Base-by-base conservation (phyloP, 2,113 vertebrate species). In the Edolisoma coerulescens region DNA sequence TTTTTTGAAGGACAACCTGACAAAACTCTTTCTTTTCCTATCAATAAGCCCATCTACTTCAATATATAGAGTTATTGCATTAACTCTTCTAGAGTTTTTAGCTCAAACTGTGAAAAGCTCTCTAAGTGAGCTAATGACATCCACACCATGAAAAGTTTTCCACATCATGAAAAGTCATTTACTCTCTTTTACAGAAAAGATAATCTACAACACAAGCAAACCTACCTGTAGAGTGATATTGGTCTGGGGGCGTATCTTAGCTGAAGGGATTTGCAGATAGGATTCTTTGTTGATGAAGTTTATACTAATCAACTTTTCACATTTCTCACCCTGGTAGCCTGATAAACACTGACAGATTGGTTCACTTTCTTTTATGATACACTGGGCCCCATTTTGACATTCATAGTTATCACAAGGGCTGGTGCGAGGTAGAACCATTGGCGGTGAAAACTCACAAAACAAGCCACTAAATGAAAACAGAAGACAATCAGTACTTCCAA, bases 221-320 rank as follows among this genome's bases (percentile, higher is more conserved):
- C 97, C 94, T 97, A 99, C 99, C 99, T 99, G 99, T 16, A 99
- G 97, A 53, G 99, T 99, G 95, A 99, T 99, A 97, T 99, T 99
- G 24, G 99, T 99, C 81, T 99, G 98, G 4, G 99, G 98, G 3
- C 89, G 98, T 65, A 99, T 97, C 76, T 99, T 98, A 74, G 98
- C 97, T 24, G 99, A 98, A 74, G 99, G 99, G 70, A 99, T 99
- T 86, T 99, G 99, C 70, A 99, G 97, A 93, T 99, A 99, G 4
- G 99, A 99, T 91, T 99, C 98, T 84, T 99, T 99, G 97, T 98
- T 99, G 77, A 99, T 93, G 68, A 99, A 99, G 96, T 99, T 99
- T 96, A 99, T 99, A 20, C 99, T 99, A 96, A 99, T 98, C 26
- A 99, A 90, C 68, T 98, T 99, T 96, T 99, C 99, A 85, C 99